These are phyloP conservation scores for Drosophila trapezifrons DNA, from an alignment of 1,140 invertebrate genomes.

Conservation along the genomic window DNA sequence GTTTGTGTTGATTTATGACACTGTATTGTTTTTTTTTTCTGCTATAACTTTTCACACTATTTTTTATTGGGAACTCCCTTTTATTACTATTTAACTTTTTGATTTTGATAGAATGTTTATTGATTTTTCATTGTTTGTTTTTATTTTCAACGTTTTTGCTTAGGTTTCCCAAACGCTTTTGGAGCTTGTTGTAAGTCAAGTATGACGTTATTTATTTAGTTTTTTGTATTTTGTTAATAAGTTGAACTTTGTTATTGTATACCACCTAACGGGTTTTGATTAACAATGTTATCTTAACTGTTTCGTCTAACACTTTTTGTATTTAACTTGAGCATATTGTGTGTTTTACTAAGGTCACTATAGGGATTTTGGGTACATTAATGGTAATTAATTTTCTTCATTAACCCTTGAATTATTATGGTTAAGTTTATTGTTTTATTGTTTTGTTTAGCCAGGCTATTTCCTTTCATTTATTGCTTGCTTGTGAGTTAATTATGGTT, in stretches of 20 bases:
- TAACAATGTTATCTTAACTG: not conserved
- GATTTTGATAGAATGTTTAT: not conserved
- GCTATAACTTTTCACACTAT: not conserved
- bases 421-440: conserved; percentile 1
- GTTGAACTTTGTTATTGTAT: conserved; percentile 9
- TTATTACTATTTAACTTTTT: not conserved
- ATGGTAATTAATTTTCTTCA: conserved; percentile 3
- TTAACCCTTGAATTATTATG: not conserved
- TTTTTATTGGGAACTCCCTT: not conserved
- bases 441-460: conserved; percentile 16
- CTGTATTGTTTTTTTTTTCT: not conserved
- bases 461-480: conserved; percentile 14
- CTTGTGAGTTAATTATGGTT: conserved; percentile 1
- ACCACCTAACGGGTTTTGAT: not conserved
- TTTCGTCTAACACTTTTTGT: not conserved
- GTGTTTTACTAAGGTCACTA: conserved; percentile 10
- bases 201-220: conserved; percentile 4
- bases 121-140: not conserved
- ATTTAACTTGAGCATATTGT: conserved; percentile 9
- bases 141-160: too few species aligned
- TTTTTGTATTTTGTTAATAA: conserved; percentile 1
- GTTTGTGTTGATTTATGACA: too few species aligned
- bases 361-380: not conserved
- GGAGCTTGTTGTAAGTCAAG: not conserved
- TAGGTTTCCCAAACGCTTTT: not conserved